Evolutionary conservation across 2,888 invertebrate species (phyloP).

Genomic region (Linnaemya tessellans): DNA sequence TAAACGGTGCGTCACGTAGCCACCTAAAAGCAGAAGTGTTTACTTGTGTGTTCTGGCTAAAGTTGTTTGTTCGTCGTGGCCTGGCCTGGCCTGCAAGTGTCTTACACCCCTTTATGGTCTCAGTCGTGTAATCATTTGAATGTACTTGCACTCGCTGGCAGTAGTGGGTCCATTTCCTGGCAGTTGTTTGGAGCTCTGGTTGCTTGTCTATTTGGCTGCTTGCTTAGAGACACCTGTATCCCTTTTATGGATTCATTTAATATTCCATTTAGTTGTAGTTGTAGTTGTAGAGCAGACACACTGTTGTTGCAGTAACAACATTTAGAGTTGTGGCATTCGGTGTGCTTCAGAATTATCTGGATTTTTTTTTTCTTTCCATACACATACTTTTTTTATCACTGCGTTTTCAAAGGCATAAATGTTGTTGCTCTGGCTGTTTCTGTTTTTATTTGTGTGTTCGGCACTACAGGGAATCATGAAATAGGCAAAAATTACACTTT

Average conservation of each 20-base stretch:
- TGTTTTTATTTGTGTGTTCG: conserved; percentile 42
- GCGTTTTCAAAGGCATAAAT: conserved; percentile 34
- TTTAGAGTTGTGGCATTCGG: conserved; percentile 23
- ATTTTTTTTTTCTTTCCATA: conserved; percentile 36
- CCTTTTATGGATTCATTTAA: conserved; percentile 53
- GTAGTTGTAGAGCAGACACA: conserved; percentile 36
- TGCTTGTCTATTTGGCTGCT: conserved; percentile 42
- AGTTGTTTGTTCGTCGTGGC: conserved; percentile 51
- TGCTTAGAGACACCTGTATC: conserved; percentile 71
- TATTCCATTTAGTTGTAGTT: conserved; percentile 16
- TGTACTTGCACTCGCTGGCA: conserved; percentile 19
- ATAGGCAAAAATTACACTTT: conserved; percentile 64
- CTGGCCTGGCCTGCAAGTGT: conserved; percentile 42
- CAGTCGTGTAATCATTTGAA: conserved; percentile 50
- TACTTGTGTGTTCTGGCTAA: conserved; percentile 22
- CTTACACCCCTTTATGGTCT: conserved; percentile 18
- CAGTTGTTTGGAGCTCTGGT: conserved; percentile 33
- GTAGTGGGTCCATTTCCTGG: conserved; percentile 32
- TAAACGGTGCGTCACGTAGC: conserved; percentile 72
- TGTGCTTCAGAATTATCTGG: conserved; percentile 55
- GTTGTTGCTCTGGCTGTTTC: conserved; percentile 20
- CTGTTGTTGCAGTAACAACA: conserved; percentile 41
- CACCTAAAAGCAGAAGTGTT: conserved; percentile 61
- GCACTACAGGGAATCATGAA: conserved; percentile 67
- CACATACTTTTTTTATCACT: conserved; percentile 38